These are phyloP conservation scores for Sthenelais limicola DNA, from an alignment of 2,888 invertebrate genomes.

Conservation along the genomic window DNA sequence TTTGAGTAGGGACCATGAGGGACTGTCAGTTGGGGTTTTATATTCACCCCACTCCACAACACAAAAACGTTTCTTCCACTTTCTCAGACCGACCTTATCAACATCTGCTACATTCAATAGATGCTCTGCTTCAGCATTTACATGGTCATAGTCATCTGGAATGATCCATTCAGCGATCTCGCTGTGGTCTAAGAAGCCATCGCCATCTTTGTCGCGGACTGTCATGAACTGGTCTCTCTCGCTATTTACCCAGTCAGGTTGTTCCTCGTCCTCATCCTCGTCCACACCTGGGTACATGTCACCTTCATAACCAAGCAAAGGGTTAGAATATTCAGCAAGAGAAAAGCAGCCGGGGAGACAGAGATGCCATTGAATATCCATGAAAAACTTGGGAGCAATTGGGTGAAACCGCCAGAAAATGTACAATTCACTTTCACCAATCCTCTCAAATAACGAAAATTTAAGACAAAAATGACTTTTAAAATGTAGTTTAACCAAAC, in stretches of 20 bases:
- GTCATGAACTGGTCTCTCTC: constrained; percentile 92
- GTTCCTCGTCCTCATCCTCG: constrained; percentile 43
- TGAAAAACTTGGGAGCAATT: no score
- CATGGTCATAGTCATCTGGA: constrained; percentile 96
- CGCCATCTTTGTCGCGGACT: constrained; percentile 85
- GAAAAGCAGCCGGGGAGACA: no score
- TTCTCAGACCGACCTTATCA: constrained; percentile 77
- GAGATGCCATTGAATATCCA: no score
- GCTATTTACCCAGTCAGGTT: constrained; percentile 95
- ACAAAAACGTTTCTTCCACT: background rate
- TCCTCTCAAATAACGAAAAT: no score
- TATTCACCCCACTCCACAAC: no score
- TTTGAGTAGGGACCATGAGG: no score
- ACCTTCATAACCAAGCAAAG: background rate
- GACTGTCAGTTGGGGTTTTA: no score
- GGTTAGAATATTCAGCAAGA: no score
- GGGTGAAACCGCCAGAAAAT: no score
- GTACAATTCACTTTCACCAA: no score
- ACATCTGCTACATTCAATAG: constrained; percentile 93
- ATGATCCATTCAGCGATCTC: constrained; percentile 92
- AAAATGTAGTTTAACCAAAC: no score
- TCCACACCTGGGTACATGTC: constrained; percentile 73
- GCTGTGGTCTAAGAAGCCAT: constrained; percentile 86
- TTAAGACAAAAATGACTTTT: no score
- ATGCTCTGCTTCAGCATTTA: constrained; percentile 95